Evolutionary conservation across 2,888 invertebrate species (phyloP), one percentile per base, ranked within the genome.

Genomic region (Melanostoma scalare): DNA sequence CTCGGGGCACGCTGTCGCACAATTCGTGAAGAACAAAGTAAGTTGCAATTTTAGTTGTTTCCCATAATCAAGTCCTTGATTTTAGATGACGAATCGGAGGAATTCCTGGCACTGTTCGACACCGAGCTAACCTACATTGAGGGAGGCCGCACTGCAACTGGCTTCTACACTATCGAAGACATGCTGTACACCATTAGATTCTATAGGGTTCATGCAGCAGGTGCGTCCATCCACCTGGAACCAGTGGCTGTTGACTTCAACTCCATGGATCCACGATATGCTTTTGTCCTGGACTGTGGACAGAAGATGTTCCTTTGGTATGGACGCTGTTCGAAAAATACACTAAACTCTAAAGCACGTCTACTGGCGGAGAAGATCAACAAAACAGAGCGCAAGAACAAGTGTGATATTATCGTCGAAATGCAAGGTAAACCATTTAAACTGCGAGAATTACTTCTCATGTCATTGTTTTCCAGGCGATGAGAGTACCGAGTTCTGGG

Each of bases 361-460:
- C 92, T 99, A 9, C 95, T 99, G 93, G 97, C 99, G 2, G 99
- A 99, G 91, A 99, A 99, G 91, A 97, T 99, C 75, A 99, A 99
- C 91, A 99, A 99, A 92, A 97, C 98, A 89, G 99, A 99, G 91
- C 93, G 99, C 30, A 99, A 99, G 91, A 97, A 97, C 89, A 96
- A 96, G 89, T 95, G 98, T 0, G 98, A 98, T 88, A 95, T 99
- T 72, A 92, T 96, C 50, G 95, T 96, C 0, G 96, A 98, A 89
- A 92, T 93, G 44, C 96, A 97, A 90, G 96, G 89, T 87, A 79
- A 53, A 56, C 55, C 8, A 44, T 10, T 6, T 38, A 6, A 8
- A 44, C 31, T 40, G 8, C 46, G 3, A 8, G 33, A 9, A 1
- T 20, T 20, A 1, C 20, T 20, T 20, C 1, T 20, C 20, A 20